Evolutionary conservation across 2,888 invertebrate species (phyloP), one percentile per base, ranked within the genome.

Genomic region (Gonocerus acuteangulatus): DNA sequence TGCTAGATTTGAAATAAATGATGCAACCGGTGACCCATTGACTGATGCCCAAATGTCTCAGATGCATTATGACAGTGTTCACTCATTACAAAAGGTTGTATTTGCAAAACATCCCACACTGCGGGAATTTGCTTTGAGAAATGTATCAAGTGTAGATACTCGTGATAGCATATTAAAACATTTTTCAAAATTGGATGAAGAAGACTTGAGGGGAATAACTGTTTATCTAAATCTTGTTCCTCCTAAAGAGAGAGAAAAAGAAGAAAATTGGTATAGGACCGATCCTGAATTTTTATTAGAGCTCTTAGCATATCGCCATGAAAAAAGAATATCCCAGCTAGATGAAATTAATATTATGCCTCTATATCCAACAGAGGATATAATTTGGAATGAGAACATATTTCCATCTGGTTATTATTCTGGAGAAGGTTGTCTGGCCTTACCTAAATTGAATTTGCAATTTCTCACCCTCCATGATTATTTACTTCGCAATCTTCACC

Each of bases 371-470:
- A 97, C 95, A 0, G 99, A 99, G 74, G 87, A 90, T 63, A 87
- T 97, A 2, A 94, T 99, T 69, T 99, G 99, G 99, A 94, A 99
- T 75, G 96, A 99, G 74, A 96, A 97, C 72, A 85, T 99, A 45
- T 97, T 99, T 0, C 99, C 99, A 0, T 90, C 94, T 0, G 95
- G 97, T 71, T 95, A 95, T 73, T 97, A 90, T 76, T 90, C 92
- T 44, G 95, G 96, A 0, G 96, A 97, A 74, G 93, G 89, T 18
- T 93, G 93, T 69, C 78, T 99, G 32, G 97, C 99, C 0, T 77
- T 99, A 66, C 97, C 99, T 0, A 99, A 99, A 74, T 77, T 99
- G 2, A 99, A 99, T 77, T 79, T 99, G 4, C 99, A 99, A 76
- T 99, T 99, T 74, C 79, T 99, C 11, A 99, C 99, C 0, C 77